Evolutionary conservation across 2,797 vertebrate species (phyloP).

Genomic region (Pogoniulus pusillus): DNA sequence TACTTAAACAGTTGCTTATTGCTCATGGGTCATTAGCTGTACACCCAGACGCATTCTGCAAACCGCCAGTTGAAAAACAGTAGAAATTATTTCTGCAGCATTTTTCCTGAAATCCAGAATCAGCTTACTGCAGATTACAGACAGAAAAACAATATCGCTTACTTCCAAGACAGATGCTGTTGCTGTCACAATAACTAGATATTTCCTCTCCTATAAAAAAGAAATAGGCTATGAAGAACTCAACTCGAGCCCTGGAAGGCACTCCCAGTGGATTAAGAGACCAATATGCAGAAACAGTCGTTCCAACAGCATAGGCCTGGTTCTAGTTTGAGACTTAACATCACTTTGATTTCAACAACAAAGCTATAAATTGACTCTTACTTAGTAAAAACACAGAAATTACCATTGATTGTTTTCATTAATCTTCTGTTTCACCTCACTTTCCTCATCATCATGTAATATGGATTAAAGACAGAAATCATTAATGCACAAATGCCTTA

Average conservation of each 20-base stretch:
- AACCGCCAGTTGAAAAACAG: conserved; percentile 83
- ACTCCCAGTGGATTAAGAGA: not conserved
- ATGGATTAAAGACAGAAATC: conserved; percentile 69
- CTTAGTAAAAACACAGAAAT: conserved; percentile 73
- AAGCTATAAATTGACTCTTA: conserved; percentile 70
- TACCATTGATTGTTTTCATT: conserved; percentile 75
- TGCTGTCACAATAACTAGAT: conserved; percentile 58
- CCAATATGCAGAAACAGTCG: not conserved
- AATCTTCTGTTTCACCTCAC: conserved; percentile 75
- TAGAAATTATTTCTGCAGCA: conserved; percentile 85
- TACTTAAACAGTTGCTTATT: conserved; percentile 98
- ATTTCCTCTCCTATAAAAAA: conserved; percentile 75
- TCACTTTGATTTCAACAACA: conserved; percentile 51
- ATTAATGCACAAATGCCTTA: conserved; percentile 64
- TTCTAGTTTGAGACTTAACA: not conserved
- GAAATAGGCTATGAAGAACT: conserved; percentile 57
- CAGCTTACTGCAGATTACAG: conserved; percentile 35
- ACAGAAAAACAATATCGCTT: conserved; percentile 29
- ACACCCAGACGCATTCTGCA: conserved; percentile 87
- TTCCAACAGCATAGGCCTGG: not conserved
- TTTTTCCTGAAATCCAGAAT: conserved; percentile 71
- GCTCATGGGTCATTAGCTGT: conserved; percentile 96
- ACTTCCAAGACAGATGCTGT: conserved; percentile 55
- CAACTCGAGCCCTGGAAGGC: not conserved
- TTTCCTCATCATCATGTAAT: conserved; percentile 71